Percentiles rank a stretch among this genome's conserved stretches.
phyloP scores from a whole-genome alignment of 2,113 vertebrate species.

The Casuarius casuarius region DNA sequence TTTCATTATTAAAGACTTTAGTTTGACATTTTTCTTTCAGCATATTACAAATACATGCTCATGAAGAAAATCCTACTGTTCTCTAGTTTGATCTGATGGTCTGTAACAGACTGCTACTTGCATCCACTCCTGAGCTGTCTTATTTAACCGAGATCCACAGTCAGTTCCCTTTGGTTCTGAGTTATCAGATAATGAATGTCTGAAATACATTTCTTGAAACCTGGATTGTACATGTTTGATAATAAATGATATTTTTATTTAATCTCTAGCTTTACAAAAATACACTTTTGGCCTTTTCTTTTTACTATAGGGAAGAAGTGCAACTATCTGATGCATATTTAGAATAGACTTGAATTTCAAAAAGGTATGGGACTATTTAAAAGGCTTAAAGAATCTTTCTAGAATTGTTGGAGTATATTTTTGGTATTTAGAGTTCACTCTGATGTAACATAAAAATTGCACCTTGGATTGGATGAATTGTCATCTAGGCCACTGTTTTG shows the following conservation, averaged over 20 bases:
- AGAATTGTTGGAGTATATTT: neutral
- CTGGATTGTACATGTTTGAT: neutral
- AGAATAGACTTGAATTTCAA: neutral
- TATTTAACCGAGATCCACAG: neutral
- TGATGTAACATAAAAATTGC: neutral
- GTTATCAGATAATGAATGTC: neutral
- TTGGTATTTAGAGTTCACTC: neutral
- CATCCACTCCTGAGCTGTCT: neutral
- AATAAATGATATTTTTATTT: neutral
- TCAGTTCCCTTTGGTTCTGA: neutral
- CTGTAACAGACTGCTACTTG: neutral
- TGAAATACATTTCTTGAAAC: neutral
- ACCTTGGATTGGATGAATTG: neutral
- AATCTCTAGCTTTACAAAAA: neutral
- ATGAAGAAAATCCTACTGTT: neutral
- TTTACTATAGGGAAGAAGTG: neutral
- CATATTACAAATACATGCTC: neutral
- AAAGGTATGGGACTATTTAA: neutral
- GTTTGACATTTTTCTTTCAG: neutral
- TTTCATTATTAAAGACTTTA: neutral
- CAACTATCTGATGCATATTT: neutral
- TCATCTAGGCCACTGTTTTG: neutral
- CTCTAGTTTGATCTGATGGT: neutral
- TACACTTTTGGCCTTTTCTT: neutral
- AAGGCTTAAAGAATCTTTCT: neutral